Percentiles rank a stretch among this genome's conserved stretches.
Conservation (phyloP, 2,113 vertebrate species). For the Rhinogobius similis region DNA sequence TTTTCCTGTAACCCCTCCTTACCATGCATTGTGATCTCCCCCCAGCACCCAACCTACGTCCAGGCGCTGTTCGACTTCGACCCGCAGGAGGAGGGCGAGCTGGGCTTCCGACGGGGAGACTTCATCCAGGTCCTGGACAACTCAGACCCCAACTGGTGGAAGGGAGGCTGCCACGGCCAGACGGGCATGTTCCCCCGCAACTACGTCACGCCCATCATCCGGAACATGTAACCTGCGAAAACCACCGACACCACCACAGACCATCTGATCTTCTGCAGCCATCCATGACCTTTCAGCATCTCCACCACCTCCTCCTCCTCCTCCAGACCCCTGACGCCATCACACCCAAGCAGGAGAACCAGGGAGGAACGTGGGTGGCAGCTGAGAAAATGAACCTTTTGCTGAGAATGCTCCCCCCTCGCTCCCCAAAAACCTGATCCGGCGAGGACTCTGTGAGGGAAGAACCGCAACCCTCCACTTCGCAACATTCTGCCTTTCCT, state of each 20-base stretch:
- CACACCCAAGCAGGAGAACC: slow-evolving; percentile 84
- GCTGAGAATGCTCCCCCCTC: slow-evolving; percentile 63
- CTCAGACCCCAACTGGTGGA: slow-evolving; percentile 99
- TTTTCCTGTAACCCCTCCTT: neutral
- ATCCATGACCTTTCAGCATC: slow-evolving; percentile 26
- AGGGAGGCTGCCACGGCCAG: slow-evolving; percentile 94
- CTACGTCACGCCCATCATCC: slow-evolving; percentile 95
- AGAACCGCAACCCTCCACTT: slow-evolving; percentile 72
- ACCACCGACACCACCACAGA: slow-evolving; percentile 33
- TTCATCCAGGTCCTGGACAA: slow-evolving; percentile 99
- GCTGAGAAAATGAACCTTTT: slow-evolving; percentile 51
- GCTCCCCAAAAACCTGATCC: slow-evolving; percentile 60
- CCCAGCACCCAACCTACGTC: slow-evolving; percentile 85
- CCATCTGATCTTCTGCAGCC: slow-evolving; percentile 4
- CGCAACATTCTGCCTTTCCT: slow-evolving; percentile 66
- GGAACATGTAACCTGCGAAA: slow-evolving; percentile 86
- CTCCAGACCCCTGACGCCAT: slow-evolving; percentile 71
- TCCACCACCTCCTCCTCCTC: slow-evolving; percentile 41
- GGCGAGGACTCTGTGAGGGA: slow-evolving; percentile 66
- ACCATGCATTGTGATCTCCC: neutral
- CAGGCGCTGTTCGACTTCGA: slow-evolving; percentile 99
- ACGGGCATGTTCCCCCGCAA: slow-evolving; percentile 99
- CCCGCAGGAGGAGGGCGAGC: slow-evolving; percentile 97
- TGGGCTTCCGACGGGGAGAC: slow-evolving; percentile 96
- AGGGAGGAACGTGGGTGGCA: slow-evolving; percentile 48